Percentiles rank a stretch among this genome's conserved stretches.
These are phyloP conservation scores for Suricata suricatta DNA, from an alignment of 2,113 vertebrate species.

Conservation along the genomic window DNA sequence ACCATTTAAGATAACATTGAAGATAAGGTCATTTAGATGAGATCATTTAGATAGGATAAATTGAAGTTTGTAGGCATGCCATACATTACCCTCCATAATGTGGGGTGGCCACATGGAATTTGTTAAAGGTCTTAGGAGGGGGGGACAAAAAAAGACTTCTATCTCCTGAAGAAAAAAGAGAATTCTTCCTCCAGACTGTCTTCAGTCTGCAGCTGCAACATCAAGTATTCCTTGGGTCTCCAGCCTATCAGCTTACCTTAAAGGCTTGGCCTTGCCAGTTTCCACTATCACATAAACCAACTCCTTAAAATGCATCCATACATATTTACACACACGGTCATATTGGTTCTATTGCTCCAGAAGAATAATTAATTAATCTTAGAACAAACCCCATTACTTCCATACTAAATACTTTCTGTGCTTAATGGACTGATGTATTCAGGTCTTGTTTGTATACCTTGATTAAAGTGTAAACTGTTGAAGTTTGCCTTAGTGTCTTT, in stretches of 20 bases:
- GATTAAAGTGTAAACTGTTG: not conserved
- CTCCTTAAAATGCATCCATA: not conserved
- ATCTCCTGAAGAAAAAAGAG: not conserved
- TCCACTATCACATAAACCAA: not conserved
- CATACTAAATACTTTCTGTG: not conserved
- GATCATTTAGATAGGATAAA: not conserved
- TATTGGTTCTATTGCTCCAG: not conserved
- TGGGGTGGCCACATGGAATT: not conserved
- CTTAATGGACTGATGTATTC: not conserved
- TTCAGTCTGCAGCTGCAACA: not conserved
- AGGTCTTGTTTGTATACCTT: not conserved
- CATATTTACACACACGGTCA: not conserved
- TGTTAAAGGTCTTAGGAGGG: not conserved
- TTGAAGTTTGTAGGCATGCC: not conserved
- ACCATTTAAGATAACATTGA: not conserved
- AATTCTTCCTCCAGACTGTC: not conserved
- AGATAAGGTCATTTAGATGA: not conserved
- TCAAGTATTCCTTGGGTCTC: not conserved
- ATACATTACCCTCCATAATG: not conserved
- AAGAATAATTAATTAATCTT: not conserved
- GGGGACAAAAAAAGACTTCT: too few species aligned
- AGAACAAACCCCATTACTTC: not conserved
- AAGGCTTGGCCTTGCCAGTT: not conserved
- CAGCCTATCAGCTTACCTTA: not conserved
- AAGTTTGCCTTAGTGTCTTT: not conserved